These are phyloP conservation scores for Leptonema lineaticorne DNA, from an alignment of 1,140 invertebrate species.

Conservation along the genomic window DNA sequence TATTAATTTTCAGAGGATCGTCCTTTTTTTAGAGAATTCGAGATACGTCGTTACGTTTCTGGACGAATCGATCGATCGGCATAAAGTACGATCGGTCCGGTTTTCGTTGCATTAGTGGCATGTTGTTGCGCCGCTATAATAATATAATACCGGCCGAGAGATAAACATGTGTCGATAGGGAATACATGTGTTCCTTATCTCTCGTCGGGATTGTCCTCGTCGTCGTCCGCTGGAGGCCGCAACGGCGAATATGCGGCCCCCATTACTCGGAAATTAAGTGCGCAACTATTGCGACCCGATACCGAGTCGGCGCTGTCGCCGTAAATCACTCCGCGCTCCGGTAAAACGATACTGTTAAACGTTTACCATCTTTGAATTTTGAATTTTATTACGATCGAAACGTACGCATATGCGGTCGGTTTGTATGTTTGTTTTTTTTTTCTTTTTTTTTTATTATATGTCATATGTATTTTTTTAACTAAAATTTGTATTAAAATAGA, in stretches of 20 bases:
- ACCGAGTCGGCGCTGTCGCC: neutral
- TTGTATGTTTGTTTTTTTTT: no score
- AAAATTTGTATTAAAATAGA: no score
- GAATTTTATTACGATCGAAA: no score
- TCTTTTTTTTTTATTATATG: no score
- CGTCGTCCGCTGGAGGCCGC: neutral
- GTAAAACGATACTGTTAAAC: no score
- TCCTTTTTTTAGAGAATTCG: no score
- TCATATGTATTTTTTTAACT: no score
- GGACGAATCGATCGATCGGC: neutral
- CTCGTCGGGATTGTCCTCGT: slow-evolving; percentile 24
- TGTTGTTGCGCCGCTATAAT: slow-evolving; percentile 27
- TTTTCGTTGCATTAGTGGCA: slow-evolving; percentile 37
- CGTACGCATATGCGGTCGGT: no score
- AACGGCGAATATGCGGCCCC: neutral
- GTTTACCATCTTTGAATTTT: no score
- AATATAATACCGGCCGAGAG: slow-evolving; percentile 37
- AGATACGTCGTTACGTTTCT: no score
- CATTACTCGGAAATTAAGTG: neutral
- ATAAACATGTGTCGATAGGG: slow-evolving; percentile 41
- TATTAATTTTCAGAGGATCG: no score
- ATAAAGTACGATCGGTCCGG: neutral
- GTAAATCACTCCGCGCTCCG: neutral
- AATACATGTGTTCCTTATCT: slow-evolving; percentile 41
- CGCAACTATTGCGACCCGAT: neutral